Evolutionary conservation across 1,140 invertebrate species (phyloP), one percentile per base, ranked within the genome.

Genomic region (Stratiolaelaps scimitus): DNA sequence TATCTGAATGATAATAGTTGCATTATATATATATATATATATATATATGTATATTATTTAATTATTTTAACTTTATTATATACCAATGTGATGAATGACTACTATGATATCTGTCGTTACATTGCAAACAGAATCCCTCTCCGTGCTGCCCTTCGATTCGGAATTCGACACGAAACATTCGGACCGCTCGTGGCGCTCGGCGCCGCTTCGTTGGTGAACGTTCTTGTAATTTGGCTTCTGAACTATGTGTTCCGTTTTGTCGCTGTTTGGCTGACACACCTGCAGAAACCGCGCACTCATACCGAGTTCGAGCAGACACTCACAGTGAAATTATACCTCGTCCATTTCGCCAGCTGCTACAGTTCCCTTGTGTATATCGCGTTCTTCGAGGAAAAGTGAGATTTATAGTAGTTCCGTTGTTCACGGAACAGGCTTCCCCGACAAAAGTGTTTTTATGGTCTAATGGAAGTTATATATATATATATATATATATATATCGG

Each of bases 301-400:
- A 45, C 44, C n/a, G 44, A 45, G 44, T 45, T 45, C 44, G 44
- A 45, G 13, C 44, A 45, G 13, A 13, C n/a, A n/a, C 44, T 45
- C 44, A 45, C 44, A n/a, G n/a, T 45, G 44, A 45, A 45, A 45
- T n/a, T 45, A 13, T 45, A 45, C 44, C 13, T 45, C n/a, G 44
- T 45, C n/a, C 44, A 45, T 13, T 45, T 45, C 44, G 44, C n/a
- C 13, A 45, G 44, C n/a, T 45, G n/a, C n/a, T 45, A 45, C 44
- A 13, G 13, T n/a, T 45, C 44, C 44, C 13, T 45, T 13, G 44
- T 45, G 13, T 45, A 45, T n/a, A n/a, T 45, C 13, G 44, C 44
- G 44, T n/a, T 45, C 44, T 45, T 45, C 44, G 13, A 45, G n/a
- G 44, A n/a, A 45, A 13, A n/a, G 44, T 45, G n/a, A 45, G 44